Conservation (phyloP, 53 echinoderm and acorn worm species). For the Holothuria scabra region DNA sequence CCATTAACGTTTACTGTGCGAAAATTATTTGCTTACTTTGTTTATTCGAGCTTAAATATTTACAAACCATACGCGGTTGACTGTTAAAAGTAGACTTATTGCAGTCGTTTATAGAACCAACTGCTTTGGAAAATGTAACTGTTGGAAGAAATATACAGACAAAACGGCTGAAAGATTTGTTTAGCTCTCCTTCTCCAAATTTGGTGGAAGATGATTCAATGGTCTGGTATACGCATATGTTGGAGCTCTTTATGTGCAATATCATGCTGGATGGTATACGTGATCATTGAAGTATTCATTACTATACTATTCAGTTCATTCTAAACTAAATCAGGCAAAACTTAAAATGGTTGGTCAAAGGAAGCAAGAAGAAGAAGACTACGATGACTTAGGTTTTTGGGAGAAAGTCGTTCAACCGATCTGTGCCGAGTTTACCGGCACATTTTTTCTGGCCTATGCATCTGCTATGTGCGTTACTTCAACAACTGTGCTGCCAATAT, state of each 20-base stretch:
- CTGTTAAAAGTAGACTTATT: background rate
- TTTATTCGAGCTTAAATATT: conserved; percentile 35
- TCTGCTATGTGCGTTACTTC: conserved; percentile 77
- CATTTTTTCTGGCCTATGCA: conserved; percentile 71
- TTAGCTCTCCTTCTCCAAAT: background rate
- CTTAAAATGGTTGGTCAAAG: conserved; percentile 27
- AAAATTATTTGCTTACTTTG: conserved; percentile 1
- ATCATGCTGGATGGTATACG: background rate
- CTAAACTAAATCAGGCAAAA: background rate
- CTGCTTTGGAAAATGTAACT: too few species aligned
- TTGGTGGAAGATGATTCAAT: conserved; percentile 29
- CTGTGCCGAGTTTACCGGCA: conserved; percentile 82
- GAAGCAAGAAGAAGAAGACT: conserved; percentile 43
- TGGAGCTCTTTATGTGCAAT: too few species aligned
- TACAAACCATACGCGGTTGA: conserved; percentile 5
- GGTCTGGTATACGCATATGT: background rate
- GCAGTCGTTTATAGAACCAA: background rate
- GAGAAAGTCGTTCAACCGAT: conserved; percentile 85
- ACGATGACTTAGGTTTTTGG: conserved; percentile 78
- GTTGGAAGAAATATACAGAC: too few species aligned
- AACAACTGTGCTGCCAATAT: conserved; percentile 52
- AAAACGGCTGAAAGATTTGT: conserved; percentile 2
- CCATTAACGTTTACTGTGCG: background rate
- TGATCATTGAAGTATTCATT: background rate
- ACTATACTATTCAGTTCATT: too few species aligned